Evolutionary conservation across 1,140 invertebrate genomes (phyloP), one percentile per base, ranked within the genome.

Genomic region (Orchestia grillus): DNA sequence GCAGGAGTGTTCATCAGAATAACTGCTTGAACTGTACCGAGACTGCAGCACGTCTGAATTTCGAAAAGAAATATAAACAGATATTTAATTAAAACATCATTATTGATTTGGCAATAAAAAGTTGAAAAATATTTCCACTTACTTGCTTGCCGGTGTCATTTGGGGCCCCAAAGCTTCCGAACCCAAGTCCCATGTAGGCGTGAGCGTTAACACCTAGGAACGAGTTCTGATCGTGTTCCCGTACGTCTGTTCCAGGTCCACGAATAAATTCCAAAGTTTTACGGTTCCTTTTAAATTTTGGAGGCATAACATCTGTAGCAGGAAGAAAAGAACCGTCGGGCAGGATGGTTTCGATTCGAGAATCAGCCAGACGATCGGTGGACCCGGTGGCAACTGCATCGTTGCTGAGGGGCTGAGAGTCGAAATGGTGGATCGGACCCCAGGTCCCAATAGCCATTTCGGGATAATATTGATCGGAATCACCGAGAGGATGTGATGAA

Each of bases 211-310:
- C 44, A 47, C 92, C 44, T 11, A 19, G 92, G 92, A 94, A 94
- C 45, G 40, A 94, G 43, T 94, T 90, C 88, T 41, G 43, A 42
- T 90, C 88, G n/a, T 41, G 88, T 42, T 90, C 43, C 43, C 41
- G 28, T 11, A 42, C 41, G 88, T 77, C 62, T 77, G 62, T 28
- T 23, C 15, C 15, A 77, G 62, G 62, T 28, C 62, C 11, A 28
- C 28, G 11, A 77, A 11, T 11, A 41, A 44, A 90, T 28, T 90
- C 88, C 88, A 43, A 4, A 44, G n/a, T 44, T 44, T 90, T 90
- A 77, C 36, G 88, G 43, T 90, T 28, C 43, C 88, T 41, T 90
- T 90, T 90, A 44, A 90, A 90, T 90, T 90, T 90, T 90, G 88
- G 88, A 90, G 43, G 88, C 43, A 44, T 41, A 90, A 90, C n/a